Evolutionary conservation across 1,140 invertebrate genomes (phyloP).

Genomic region (Papilio machaon): DNA sequence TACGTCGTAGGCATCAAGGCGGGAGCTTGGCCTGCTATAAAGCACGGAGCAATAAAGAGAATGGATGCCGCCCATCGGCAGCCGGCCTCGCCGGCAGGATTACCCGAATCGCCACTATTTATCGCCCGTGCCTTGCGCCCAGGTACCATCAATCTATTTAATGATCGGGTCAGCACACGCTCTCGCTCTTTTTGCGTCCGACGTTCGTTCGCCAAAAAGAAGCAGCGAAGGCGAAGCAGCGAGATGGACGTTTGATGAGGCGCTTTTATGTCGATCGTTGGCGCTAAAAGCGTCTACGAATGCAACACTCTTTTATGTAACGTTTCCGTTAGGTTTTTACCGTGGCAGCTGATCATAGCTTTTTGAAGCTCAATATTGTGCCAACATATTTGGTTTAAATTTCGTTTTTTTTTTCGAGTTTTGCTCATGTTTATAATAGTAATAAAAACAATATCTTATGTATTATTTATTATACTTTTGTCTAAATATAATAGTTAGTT

Average conservation of each 20-base stretch:
- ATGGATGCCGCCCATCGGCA: slow-evolving; percentile 79
- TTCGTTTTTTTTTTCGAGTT: not conserved
- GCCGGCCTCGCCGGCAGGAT: slow-evolving; percentile 74
- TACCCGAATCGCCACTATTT: slow-evolving; percentile 81
- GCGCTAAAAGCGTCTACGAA: slow-evolving; percentile 74
- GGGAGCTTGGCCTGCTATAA: slow-evolving; percentile 70
- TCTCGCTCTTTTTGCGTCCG: slow-evolving; percentile 75
- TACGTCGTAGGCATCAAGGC: slow-evolving; percentile 72
- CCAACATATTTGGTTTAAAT: not conserved
- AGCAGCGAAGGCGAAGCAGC: slow-evolving; percentile 61
- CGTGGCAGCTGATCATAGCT: not conserved
- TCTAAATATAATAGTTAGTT: not conserved
- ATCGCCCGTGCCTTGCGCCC: slow-evolving; percentile 79
- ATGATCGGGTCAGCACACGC: slow-evolving; percentile 81
- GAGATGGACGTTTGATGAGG: slow-evolving; percentile 80
- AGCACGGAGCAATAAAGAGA: slow-evolving; percentile 80
- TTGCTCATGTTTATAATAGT: not conserved
- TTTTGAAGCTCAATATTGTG: not conserved
- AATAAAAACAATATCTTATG: too few relatives aligned
- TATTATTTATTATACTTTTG: not conserved
- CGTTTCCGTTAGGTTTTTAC: slow-evolving; percentile 42
- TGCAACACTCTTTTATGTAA: slow-evolving; percentile 64
- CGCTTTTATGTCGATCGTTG: slow-evolving; percentile 76
- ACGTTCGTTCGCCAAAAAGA: slow-evolving; percentile 64
- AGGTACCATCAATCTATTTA: slow-evolving; percentile 82